Evolutionary conservation across 2,888 invertebrate species (phyloP).

Genomic region (Stegana nigrithorax): DNA sequence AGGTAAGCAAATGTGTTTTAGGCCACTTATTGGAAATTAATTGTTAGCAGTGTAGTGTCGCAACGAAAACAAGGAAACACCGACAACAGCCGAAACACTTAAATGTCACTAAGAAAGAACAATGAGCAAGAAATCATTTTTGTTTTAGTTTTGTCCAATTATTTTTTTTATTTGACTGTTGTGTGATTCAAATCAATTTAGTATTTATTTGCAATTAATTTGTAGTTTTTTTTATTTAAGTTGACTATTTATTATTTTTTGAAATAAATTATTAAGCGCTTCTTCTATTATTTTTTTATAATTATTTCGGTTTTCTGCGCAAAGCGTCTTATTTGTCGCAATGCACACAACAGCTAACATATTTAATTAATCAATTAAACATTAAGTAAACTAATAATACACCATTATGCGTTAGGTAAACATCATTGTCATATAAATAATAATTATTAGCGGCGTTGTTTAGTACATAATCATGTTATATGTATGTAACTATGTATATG

Average conservation of each 20-base stretch:
- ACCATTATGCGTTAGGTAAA: too few species aligned
- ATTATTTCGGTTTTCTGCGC: neutral
- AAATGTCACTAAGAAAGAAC: too few species aligned
- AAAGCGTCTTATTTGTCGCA: neutral
- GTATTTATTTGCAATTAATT: neutral
- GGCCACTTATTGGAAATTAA: conserved; percentile 41
- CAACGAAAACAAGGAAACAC: conserved; percentile 7
- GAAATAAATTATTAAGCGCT: neutral
- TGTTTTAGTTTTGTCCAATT: neutral
- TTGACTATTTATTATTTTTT: neutral
- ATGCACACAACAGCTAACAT: neutral
- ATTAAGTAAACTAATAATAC: neutral
- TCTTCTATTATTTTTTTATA: neutral
- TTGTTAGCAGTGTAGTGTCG: neutral
- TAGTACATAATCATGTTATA: neutral
- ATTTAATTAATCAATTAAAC: neutral
- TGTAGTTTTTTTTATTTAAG: neutral
- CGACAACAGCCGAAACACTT: too few species aligned
- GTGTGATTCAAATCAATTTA: too few species aligned
- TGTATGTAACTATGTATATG: too few species aligned
- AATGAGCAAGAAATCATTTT: neutral
- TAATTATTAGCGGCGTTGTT: neutral
- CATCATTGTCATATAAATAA: neutral
- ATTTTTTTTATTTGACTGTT: neutral
- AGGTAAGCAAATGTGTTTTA: too few species aligned